Evolutionary conservation across 2,113 vertebrate species (phyloP), one percentile per base, ranked within the genome.

Genomic region (Spea bombifrons): DNA sequence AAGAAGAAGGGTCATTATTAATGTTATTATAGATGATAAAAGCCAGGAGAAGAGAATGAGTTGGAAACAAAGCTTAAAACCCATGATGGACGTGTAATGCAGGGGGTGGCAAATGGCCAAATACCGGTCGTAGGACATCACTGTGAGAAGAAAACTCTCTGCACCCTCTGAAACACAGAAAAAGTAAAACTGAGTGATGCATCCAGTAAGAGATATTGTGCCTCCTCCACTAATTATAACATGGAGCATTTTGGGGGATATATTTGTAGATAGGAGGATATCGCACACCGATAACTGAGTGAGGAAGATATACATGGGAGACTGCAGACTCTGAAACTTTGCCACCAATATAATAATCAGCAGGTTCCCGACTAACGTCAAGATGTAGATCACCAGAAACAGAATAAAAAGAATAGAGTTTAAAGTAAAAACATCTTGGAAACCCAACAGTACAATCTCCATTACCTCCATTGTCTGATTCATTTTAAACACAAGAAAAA

Each of bases 141-240:
- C 52, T 0, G 81, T 73, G 5, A 85, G 83, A 16, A 83, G 67
- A 13, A 81, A 82, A 66, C 73, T 66, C 45, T 75, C 73, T 6
- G 10, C 47, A 7, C 5, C 46, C 52, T 47, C 61, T 45, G 48
- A 2, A 4, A 12, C 48, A 15, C 47, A 12, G 8, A 50, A 66
- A 44, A 53, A 8, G 30, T 50, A 66, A 47, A 53, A 66, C 17
- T 75, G 73, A 13, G 8, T 65, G n/a, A 75, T 43, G 7, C 73
- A 75, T 2, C 10, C 48, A 8, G 12, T 48, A 2, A 83, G 81
- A 8, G 82, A 74, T 15, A 86, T 84, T 17, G 43, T 10, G 3
- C 46, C 80, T 45, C 86, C 78, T 6, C 71, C 76, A 13, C 75
- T 86, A 12, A 45, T 16, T 8, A 86, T 63, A 8, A 75, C 30